Evolutionary conservation across 2,888 invertebrate species (phyloP), one percentile per base, ranked within the genome.

Genomic region (Epirrhoe alternata): DNA sequence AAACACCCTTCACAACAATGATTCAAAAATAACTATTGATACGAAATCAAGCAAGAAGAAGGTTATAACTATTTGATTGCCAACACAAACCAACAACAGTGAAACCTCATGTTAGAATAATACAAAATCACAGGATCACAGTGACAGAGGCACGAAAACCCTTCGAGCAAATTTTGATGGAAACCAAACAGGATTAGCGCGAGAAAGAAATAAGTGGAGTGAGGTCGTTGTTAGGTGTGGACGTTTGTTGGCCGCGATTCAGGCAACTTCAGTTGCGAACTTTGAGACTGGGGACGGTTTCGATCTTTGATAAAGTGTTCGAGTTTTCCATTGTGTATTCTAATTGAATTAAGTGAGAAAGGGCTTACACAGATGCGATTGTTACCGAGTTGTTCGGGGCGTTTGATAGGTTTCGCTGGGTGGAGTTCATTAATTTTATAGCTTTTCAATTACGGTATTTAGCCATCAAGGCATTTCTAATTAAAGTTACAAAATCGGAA

Each of bases 171-270:
- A 89, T 91, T 92, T 87, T 90, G 91, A 91, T 92, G 90, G 89
- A 91, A 92, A 87, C 86, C 88, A 90, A 92, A 92, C 86, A 90
- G 87, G 90, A 92, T 92, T 92, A 91, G 86, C 84, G 81, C 83
- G 82, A 80, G 86, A 82, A 91, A 90, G 89, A 88, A 90, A 90
- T 86, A 86, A 88, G 86, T 86, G 84, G 82, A 85, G 83, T 82
- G 82, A 84, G 80, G 82, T 83, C 83, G 81, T 82, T 81, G 79
- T 83, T 76, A 78, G 78, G 74, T 38, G 54, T 76, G 79, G 81
- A 75, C 80, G 77, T 73, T 85, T 84, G 83, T 81, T 49, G 68
- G 66, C 67, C 68, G 67, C 38, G 59, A 69, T 64, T 66, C 68
- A 72, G 35, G 38, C 60, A 70, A 74, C 74, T 74, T 66, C 72